phyloP scores from a whole-genome alignment of 2,113 vertebrate genomes.

The Archocentrus centrarchus region DNA sequence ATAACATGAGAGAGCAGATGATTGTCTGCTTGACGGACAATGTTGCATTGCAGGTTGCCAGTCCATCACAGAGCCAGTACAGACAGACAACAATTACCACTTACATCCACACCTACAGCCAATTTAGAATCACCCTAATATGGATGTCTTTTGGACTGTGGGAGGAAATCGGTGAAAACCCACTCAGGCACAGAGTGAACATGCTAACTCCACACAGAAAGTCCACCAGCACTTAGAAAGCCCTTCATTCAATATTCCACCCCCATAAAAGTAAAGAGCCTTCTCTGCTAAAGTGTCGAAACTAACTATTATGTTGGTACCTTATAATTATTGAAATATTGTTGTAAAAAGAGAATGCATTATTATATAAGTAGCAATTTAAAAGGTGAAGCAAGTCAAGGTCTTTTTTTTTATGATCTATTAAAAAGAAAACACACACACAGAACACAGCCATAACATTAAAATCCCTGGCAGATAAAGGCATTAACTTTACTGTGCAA shows the following conservation, averaged over 20 bases:
- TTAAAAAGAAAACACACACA: too few species aligned
- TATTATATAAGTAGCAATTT: conserved; percentile 6
- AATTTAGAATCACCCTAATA: background rate
- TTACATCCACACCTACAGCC: conserved; percentile 1
- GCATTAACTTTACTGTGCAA: background rate
- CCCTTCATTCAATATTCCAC: background rate
- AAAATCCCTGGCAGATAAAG: background rate
- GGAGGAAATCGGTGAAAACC: background rate
- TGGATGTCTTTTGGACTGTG: background rate
- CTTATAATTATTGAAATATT: conserved; percentile 3
- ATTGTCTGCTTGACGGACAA: background rate
- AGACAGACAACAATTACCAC: conserved; percentile 1
- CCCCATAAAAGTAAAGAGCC: conserved; percentile 11
- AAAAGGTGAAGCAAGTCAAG: conserved; percentile 5
- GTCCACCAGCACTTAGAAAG: conserved; percentile 11
- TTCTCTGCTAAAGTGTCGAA: background rate
- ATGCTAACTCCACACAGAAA: conserved; percentile 1
- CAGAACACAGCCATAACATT: background rate
- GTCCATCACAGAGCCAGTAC: background rate
- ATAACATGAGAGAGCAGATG: background rate
- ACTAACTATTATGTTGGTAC: conserved; percentile 4
- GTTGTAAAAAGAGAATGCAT: background rate
- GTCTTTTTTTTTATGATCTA: background rate
- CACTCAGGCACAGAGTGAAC: background rate
- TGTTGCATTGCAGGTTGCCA: background rate